phyloP scores from a whole-genome alignment of 2,888 invertebrate species.

The Drosophila recens region DNA sequence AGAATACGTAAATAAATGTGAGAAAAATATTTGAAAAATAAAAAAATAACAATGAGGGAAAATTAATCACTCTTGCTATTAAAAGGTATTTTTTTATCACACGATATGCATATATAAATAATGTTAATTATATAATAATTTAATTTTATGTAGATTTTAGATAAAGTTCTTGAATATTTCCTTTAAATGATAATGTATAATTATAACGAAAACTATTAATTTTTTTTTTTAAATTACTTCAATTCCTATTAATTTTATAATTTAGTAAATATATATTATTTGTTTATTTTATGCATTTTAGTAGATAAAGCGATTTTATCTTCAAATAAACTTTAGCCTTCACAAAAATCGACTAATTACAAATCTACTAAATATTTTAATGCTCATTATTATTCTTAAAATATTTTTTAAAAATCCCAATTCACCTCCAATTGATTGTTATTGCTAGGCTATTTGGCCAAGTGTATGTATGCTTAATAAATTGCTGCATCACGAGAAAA shows the following conservation, averaged over 20 bases:
- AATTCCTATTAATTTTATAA: neutral
- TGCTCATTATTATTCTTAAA: neutral
- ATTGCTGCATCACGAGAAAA: constrained; percentile 34
- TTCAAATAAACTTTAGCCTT: neutral
- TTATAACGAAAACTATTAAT: neutral
- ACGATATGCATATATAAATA: constrained; percentile 29
- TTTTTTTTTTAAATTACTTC: neutral
- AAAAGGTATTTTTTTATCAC: constrained; percentile 27
- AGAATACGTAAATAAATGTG: constrained; percentile 42
- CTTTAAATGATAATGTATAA: neutral
- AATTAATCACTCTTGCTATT: constrained; percentile 2
- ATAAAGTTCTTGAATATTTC: constrained; percentile 3
- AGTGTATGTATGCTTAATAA: constrained; percentile 21
- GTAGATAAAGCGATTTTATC: neutral
- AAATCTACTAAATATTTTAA: neutral
- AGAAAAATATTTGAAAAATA: constrained; percentile 18
- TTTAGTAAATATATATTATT: neutral
- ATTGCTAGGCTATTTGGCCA: constrained; percentile 1
- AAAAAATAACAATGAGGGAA: constrained; percentile 41
- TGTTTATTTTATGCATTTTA: neutral
- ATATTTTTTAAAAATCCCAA: constrained; percentile 2
- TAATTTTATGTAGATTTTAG: constrained; percentile 1
- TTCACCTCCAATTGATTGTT: neutral
- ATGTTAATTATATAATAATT: constrained; percentile 26
- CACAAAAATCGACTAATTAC: neutral